phyloP scores from a whole-genome alignment of 1,140 invertebrate species.

The Pectinophora gossypiella region DNA sequence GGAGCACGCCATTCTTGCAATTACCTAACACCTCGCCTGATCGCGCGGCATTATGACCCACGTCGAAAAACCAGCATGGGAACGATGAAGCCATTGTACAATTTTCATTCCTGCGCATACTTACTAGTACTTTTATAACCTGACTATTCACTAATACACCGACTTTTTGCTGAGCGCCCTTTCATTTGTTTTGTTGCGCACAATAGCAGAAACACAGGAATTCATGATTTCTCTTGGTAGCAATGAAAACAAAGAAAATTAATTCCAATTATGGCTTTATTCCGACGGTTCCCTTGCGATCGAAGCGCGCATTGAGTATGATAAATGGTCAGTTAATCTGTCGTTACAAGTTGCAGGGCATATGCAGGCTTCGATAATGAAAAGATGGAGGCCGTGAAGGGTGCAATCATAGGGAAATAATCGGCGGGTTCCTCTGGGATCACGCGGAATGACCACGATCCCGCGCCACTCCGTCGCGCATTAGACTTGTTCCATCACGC shows the following conservation, averaged over 20 bases:
- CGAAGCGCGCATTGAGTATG: not conserved
- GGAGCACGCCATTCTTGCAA: slow-evolving; percentile 35
- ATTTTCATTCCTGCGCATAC: too few relatives aligned
- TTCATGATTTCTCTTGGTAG: not conserved
- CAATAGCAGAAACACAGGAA: not conserved
- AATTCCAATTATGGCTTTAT: not conserved
- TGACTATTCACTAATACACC: too few relatives aligned
- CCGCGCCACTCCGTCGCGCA: slow-evolving; percentile 1
- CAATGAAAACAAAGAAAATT: not conserved
- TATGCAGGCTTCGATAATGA: slow-evolving; percentile 15
- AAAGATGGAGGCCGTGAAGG: slow-evolving; percentile 8
- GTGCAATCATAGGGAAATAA: slow-evolving; percentile 18
- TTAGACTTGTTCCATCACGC: slow-evolving; percentile 13
- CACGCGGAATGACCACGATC: slow-evolving; percentile 13
- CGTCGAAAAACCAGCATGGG: not conserved
- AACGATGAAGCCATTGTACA: not conserved
- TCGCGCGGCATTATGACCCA: slow-evolving; percentile 9
- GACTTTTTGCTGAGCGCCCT: too few relatives aligned
- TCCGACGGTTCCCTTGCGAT: not conserved
- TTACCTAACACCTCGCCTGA: slow-evolving; percentile 33
- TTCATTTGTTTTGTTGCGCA: too few relatives aligned
- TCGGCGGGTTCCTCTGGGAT: slow-evolving; percentile 7
- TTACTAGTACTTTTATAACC: too few relatives aligned
- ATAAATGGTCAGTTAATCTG: slow-evolving; percentile 3
- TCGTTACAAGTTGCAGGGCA: not conserved